Evolutionary conservation across 2,888 invertebrate genomes (phyloP), one percentile per base, ranked within the genome.

Genomic region (Lepidocyrtinus sp.): DNA sequence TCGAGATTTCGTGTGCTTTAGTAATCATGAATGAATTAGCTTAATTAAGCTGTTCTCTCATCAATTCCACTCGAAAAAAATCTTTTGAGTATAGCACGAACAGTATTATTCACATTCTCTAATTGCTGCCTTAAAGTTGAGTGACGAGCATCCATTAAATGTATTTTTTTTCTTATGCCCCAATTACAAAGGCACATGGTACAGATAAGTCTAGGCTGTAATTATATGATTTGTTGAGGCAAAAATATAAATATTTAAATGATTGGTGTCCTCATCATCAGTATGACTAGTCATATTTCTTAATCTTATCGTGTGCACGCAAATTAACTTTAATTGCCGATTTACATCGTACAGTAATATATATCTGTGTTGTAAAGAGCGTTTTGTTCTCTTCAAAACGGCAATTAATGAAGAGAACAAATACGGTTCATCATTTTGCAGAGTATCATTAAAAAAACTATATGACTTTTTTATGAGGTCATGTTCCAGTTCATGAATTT

Each of bases 321-420:
- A 80, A 80, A 80, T 80, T 80, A 80, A 75, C 26, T 69, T 73
- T 80, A 80, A 80, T 80, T 80, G 74, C 75, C 65, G n/a, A 36
- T 46, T 63, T n/a, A 21, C 63, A 62, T n/a, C n/a, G n/a, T n/a
- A n/a, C n/a, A n/a, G n/a, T n/a, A n/a, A n/a, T n/a, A n/a, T n/a
- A n/a, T n/a, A n/a, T n/a, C n/a, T n/a, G n/a, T 64, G 19, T 21
- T 17, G 7, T 50, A 2, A 7, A 50, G 62, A 62, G 62, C 24
- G n/a, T n/a, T n/a, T n/a, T n/a, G n/a, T n/a, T n/a, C n/a, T 15
- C 36, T 62, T 22, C 24, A 71, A 63, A 62, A 71, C 46, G 71
- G 25, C 24, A 45, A 27, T 50, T 50, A 50, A 50, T 50, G 50
- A 50, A 50, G 5, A 50, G 15, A 50, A 50, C 50, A 50, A 50